A percentile compares a stretch with the other conserved stretches of the same genome.
These are phyloP conservation scores for Nasonia vitripennis DNA, from an alignment of 1,140 invertebrate species.

Conservation along the genomic window DNA sequence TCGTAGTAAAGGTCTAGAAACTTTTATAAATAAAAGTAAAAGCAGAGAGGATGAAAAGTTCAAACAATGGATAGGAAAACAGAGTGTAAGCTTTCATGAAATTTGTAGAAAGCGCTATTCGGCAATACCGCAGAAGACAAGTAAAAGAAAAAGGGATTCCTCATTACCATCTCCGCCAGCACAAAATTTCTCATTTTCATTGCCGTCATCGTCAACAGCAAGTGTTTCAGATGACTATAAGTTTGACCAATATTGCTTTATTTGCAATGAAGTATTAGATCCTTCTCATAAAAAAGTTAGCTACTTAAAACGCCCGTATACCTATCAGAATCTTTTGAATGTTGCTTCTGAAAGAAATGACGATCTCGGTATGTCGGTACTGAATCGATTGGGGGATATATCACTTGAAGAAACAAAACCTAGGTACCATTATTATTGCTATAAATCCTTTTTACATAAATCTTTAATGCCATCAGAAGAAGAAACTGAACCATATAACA, in stretches of 20 bases:
- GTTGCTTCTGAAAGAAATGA: too few relatives aligned
- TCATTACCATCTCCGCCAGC: background rate
- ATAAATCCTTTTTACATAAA: background rate
- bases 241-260: background rate
- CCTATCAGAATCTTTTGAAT: background rate
- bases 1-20: background rate
- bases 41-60: background rate
- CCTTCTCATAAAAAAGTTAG: too few relatives aligned
- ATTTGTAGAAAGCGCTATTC: background rate
- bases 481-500: background rate
- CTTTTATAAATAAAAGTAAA: conserved; percentile 23
- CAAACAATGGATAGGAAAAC: background rate
- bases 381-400: too few relatives aligned
- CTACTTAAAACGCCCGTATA: background rate
- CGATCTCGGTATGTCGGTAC: too few relatives aligned
- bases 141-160: background rate
- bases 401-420: too few relatives aligned
- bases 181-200: background rate
- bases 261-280: too few relatives aligned
- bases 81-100: background rate
- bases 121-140: background rate
- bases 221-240: background rate
- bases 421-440: background rate
- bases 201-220: background rate
- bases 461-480: too few relatives aligned